phyloP scores from a whole-genome alignment of 2,797 vertebrate genomes.

The Tokudaia tokunoshimensis region DNA sequence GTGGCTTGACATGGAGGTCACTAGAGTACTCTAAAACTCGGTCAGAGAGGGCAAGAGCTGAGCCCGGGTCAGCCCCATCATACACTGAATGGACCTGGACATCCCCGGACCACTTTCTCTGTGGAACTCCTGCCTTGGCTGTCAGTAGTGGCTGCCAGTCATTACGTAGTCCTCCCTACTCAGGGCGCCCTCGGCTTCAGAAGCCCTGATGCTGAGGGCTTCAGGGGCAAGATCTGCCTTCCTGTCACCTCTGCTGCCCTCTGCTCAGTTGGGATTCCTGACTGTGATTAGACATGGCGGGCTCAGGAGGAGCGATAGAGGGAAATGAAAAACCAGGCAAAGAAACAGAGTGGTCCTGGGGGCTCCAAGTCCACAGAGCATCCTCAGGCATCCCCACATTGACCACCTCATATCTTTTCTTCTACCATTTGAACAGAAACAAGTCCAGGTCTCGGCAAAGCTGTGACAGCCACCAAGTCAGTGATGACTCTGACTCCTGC shows the following conservation, averaged over 20 bases:
- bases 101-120: background rate
- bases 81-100: rapidly evolving
- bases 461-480: background rate
- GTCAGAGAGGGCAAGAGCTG: too few relatives aligned
- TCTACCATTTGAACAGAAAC: background rate
- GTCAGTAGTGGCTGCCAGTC: background rate
- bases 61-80: rapidly evolving
- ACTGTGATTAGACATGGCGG: background rate
- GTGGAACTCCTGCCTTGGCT: background rate
- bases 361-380: background rate
- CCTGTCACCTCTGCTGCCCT: background rate
- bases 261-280: background rate
- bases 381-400: background rate
- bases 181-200: background rate
- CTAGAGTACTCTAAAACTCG: background rate
- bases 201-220: background rate
- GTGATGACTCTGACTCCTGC: background rate
- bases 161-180: background rate
- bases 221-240: background rate
- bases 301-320: background rate
- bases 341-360: background rate
- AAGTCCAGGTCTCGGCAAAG: background rate
- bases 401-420: background rate
- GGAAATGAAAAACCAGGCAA: background rate
- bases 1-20: background rate